phyloP scores from a whole-genome alignment of 2,797 vertebrate genomes.

The Staurois parvus region DNA sequence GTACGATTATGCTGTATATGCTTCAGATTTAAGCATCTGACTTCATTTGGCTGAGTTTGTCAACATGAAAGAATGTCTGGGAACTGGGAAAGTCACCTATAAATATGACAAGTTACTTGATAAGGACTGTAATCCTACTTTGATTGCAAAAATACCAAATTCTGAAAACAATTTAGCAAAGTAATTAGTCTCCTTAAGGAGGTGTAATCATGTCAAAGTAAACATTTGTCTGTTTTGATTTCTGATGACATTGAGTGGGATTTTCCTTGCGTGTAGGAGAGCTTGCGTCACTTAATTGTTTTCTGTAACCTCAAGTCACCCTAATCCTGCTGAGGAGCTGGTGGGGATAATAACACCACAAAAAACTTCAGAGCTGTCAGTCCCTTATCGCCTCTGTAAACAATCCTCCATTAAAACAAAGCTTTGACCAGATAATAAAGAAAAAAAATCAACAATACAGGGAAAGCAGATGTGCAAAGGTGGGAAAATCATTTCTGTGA shows the following conservation, averaged over 20 bases:
- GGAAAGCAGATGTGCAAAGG: neutral
- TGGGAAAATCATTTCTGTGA: neutral
- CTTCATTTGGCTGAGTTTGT: neutral
- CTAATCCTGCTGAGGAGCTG: constrained; percentile 11
- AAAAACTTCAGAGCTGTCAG: neutral
- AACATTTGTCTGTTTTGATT: constrained; percentile 54
- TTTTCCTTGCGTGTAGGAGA: constrained; percentile 32
- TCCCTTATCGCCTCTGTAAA: constrained; percentile 9
- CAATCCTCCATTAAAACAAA: constrained; percentile 1
- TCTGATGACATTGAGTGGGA: constrained; percentile 41
- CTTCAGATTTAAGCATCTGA: neutral
- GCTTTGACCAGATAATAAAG: neutral
- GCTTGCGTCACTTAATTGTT: constrained; percentile 43
- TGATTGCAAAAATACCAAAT: constrained; percentile 38
- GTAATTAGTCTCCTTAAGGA: constrained; percentile 42
- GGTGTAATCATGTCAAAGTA: constrained; percentile 46
- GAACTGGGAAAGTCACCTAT: neutral
- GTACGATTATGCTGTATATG: neutral
- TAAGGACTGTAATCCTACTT: constrained; percentile 21
- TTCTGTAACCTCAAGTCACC: constrained; percentile 27
- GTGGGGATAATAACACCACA: constrained; percentile 2
- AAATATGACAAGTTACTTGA: constrained; percentile 2
- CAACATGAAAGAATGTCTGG: neutral
- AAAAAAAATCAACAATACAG: neutral
- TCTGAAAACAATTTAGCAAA: constrained; percentile 41